Evolutionary conservation across 2,113 vertebrate genomes (phyloP).

Genomic region (Potamarius usumacintae): DNA sequence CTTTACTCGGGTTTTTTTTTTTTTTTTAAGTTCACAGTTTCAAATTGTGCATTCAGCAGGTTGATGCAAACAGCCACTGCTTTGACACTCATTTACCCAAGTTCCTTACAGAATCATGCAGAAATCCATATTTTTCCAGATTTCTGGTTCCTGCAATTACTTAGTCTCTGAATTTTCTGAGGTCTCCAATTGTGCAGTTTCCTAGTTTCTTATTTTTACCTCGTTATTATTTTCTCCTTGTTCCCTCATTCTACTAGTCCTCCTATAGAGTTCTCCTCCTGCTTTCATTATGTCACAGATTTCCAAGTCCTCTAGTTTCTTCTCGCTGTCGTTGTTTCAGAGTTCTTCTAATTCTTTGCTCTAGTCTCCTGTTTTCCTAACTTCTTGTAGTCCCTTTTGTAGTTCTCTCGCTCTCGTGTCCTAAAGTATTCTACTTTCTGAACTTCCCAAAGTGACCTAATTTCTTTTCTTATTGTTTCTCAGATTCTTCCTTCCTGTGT

Average conservation of each 20-base stretch:
- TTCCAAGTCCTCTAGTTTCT: neutral
- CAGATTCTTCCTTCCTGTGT: neutral
- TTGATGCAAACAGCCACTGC: neutral
- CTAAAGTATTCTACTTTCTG: neutral
- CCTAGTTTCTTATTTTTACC: neutral
- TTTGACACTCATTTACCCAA: neutral
- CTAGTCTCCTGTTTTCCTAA: neutral
- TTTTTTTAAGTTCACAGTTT: no score
- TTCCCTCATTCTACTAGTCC: neutral
- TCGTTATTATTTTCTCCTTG: neutral
- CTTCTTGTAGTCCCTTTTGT: neutral
- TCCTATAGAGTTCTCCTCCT: neutral
- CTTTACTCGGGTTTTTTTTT: no score
- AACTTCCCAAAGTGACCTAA: neutral
- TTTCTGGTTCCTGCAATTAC: neutral
- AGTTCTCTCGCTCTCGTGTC: neutral
- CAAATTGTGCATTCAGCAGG: no score
- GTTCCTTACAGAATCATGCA: neutral
- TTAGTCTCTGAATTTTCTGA: neutral
- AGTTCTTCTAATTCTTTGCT: neutral
- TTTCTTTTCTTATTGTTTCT: neutral
- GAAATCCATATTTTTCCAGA: neutral
- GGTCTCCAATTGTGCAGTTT: neutral
- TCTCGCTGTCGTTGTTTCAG: neutral
- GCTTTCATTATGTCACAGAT: neutral